These are phyloP conservation scores for Atlantisia rogersi DNA, from an alignment of 2,113 vertebrate genomes.

Conservation along the genomic window DNA sequence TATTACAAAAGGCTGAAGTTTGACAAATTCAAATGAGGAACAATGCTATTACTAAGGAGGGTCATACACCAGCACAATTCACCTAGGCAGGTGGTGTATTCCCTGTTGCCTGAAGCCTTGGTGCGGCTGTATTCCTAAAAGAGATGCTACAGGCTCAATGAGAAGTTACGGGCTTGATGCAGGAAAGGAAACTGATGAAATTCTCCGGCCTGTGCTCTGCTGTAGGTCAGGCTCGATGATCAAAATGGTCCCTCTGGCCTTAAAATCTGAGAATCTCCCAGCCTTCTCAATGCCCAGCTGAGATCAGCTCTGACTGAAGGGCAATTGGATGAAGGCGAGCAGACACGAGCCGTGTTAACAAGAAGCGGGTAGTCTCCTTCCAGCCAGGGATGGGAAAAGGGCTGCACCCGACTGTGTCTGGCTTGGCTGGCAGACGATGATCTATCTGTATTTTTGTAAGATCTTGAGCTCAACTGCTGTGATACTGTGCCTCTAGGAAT, in stretches of 20 bases:
- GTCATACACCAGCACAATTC: constrained; percentile 14
- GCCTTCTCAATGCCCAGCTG: background rate
- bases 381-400: background rate
- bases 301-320: constrained; percentile 23
- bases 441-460: constrained; percentile 66
- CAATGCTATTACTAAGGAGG: constrained; percentile 50
- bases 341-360: background rate
- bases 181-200: constrained; percentile 52
- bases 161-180: constrained; percentile 11
- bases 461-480: constrained; percentile 64
- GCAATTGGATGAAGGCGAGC: constrained; percentile 23
- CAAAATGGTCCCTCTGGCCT: constrained; percentile 61
- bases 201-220: constrained; percentile 40
- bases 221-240: constrained; percentile 39
- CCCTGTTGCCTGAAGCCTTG: constrained; percentile 19
- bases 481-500: constrained; percentile 67
- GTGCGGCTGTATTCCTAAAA: background rate
- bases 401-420: constrained; percentile 21
- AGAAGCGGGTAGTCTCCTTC: constrained; percentile 15
- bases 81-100: background rate
- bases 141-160: background rate
- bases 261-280: constrained; percentile 38
- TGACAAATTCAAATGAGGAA: constrained; percentile 61
- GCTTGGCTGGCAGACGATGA: constrained; percentile 38
- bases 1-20: constrained; percentile 55